Conservation (phyloP, 2,113 vertebrate genomes). For the Chelonoidis abingdonii region DNA sequence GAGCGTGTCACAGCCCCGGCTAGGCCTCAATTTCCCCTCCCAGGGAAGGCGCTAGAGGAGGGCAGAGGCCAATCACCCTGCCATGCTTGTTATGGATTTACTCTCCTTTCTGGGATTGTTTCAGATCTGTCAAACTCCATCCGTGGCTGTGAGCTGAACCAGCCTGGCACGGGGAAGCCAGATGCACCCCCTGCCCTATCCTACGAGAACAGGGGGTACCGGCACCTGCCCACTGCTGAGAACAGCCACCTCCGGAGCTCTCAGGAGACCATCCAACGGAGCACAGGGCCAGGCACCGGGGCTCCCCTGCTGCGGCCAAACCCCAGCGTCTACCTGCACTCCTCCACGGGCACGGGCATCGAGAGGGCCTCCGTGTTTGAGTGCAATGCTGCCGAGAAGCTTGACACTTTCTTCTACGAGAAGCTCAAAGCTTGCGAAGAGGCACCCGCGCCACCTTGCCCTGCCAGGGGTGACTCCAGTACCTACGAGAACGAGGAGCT, state of each 20-base stretch:
- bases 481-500: neutral
- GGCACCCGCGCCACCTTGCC: neutral
- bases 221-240: rapidly evolving
- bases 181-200: neutral
- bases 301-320: neutral
- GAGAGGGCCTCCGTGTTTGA: neutral
- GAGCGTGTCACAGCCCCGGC: neutral
- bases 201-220: rapidly evolving
- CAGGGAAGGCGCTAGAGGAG: neutral
- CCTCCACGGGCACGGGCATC: neutral
- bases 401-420: neutral
- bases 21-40: neutral
- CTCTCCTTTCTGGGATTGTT: neutral
- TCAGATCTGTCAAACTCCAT: neutral
- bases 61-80: neutral
- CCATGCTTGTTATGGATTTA: neutral
- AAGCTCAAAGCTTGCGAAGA: neutral
- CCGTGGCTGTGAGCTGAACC: neutral
- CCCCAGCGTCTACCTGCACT: neutral
- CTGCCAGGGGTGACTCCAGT: neutral
- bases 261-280: neutral
- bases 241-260: neutral
- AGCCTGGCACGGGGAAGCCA: neutral
- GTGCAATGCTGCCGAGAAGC: neutral
- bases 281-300: rapidly evolving